Evolutionary conservation across 2,888 invertebrate species (phyloP).

Genomic region (Lacanobia wlatinum): DNA sequence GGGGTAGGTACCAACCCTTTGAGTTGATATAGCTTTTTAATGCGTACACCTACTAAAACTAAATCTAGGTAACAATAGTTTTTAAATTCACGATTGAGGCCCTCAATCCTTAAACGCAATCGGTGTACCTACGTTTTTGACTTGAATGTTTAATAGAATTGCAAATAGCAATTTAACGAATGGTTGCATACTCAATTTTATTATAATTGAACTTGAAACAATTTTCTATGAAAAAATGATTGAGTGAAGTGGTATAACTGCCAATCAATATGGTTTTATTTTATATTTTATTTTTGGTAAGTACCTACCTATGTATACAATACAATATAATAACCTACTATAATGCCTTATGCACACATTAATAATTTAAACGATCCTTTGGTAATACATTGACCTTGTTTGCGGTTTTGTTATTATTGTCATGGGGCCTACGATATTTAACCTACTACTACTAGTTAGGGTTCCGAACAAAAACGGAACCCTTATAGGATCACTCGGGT

Average conservation of each 20-base stretch:
- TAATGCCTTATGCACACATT: background rate
- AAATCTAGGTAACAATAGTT: too few species aligned
- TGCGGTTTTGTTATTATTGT: too few species aligned
- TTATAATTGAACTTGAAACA: slow-evolving; percentile 40
- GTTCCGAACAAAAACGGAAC: too few species aligned
- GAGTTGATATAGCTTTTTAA: too few species aligned
- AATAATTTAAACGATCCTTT: background rate
- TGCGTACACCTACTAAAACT: too few species aligned
- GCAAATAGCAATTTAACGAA: slow-evolving; percentile 33
- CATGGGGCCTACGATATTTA: too few species aligned
- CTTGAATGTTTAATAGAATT: background rate
- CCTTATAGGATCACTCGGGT: too few species aligned
- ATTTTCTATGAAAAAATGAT: slow-evolving; percentile 26
- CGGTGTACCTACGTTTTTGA: background rate
- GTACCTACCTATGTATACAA: background rate
- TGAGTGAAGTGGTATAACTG: slow-evolving; percentile 15
- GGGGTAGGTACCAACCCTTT: too few species aligned
- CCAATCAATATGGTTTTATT: slow-evolving; percentile 47
- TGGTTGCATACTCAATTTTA: slow-evolving; percentile 44
- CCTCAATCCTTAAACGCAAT: background rate
- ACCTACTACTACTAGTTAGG: too few species aligned
- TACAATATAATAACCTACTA: background rate
- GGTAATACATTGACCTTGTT: too few species aligned
- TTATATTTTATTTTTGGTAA: slow-evolving; percentile 54
- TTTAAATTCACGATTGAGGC: too few species aligned